Conservation (phyloP, 2,888 invertebrate species). For the Drosophila recens region DNA sequence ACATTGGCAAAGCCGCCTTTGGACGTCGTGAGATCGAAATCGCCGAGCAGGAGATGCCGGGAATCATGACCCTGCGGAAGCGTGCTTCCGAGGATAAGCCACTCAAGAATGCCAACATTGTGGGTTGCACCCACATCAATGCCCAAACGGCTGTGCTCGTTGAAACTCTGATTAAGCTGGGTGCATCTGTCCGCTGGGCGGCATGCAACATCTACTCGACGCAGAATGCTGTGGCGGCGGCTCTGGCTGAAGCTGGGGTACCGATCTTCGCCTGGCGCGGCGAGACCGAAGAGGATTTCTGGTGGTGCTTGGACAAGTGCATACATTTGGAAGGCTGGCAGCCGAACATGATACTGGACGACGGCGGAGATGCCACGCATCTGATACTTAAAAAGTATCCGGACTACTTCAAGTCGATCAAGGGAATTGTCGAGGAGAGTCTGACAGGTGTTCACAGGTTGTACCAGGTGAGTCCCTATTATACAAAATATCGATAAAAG, state of each 20-base stretch:
- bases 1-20: constrained; percentile 93
- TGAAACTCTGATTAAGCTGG: constrained; percentile 94
- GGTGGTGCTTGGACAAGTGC: constrained; percentile 99
- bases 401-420: constrained; percentile 94
- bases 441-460: constrained; percentile 98
- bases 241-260: constrained; percentile 94
- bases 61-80: constrained; percentile 96
- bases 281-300: constrained; percentile 98
- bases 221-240: constrained; percentile 97
- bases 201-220: constrained; percentile 99
- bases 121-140: constrained; percentile 98
- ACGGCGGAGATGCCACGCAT: constrained; percentile 98
- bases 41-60: constrained; percentile 99
- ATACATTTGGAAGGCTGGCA: constrained; percentile 95
- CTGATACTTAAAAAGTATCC: constrained; percentile 97
- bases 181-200: constrained; percentile 96
- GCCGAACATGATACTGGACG: constrained; percentile 98
- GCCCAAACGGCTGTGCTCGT: constrained; percentile 98
- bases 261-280: constrained; percentile 98
- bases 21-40: constrained; percentile 98
- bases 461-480: constrained; percentile 86
- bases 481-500: neutral
- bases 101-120: constrained; percentile 95
- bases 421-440: constrained; percentile 98
- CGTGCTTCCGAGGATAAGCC: constrained; percentile 97